Base-by-base conservation (phyloP, 1,140 invertebrate species). In the Bombus soroeensis region DNA sequence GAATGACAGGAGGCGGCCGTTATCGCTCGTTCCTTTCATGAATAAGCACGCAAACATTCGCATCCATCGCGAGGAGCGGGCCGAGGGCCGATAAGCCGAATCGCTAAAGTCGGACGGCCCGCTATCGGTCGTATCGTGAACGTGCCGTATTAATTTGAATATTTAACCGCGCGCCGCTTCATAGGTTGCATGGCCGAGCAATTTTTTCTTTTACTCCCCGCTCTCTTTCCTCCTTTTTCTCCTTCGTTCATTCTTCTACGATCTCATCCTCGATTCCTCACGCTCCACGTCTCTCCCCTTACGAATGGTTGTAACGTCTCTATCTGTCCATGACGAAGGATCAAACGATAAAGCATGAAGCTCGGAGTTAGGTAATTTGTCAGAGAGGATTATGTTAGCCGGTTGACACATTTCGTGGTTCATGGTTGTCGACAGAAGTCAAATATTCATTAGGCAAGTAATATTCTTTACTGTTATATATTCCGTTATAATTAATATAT, bases 111-210 rank as follows among this genome's bases (percentile, higher is more conserved):
- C 85, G 80, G 80, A 76, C 80, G 81, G 81, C 66, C 64, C 81
- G 85, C 41, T 85, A 85, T 85, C 84, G 77, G 84, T 37, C 70
- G 79, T 85, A 85, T 85, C 84, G 79, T 79, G 84, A 85, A 71
- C 84, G 84, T 85, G 84, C 84, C 84, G 84, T 85, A 85, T 85
- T 85, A 85, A 85, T 85, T 85, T 85, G 84, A 85, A 85, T 85
- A 85, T 81, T 85, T 81, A 86, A 75, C 81, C 47, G 62, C n/a
- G 53, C 66, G 39, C 41, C 81, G 78, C 76, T 86, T 86, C 81
- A 62, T 83, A 86, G 37, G 32, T 77, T 59, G 72, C 77, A 57
- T 70, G 82, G 43, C 39, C 34, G 70, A 59, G 59, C 77, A 85
- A 74, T 68, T 70, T 37, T 68, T 82, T 47, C 6, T 41, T 41